Base-by-base conservation (phyloP, 1,140 invertebrate genomes). In the Drosophila chauvacae region DNA sequence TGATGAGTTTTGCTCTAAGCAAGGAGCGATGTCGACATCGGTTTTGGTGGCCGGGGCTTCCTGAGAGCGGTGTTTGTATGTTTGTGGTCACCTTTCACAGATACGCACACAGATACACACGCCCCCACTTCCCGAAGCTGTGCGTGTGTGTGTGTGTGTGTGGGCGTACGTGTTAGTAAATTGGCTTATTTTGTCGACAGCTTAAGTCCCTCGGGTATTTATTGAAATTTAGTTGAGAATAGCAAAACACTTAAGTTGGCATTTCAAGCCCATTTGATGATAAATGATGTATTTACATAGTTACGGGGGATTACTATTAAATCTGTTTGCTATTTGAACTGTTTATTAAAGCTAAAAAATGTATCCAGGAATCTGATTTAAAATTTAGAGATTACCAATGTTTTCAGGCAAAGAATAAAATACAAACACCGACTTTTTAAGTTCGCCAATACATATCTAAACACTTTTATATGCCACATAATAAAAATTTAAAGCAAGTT, bases 181-280 rank as follows among this genome's bases (percentile, higher is more conserved):
- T 88, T 88, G 84, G 84, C 84, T 88, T 88, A 90, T 77, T 90
- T 84, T 78, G 85, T 90, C 85, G 85, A 84, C 85, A 88, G 84
- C 76, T 69, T 74, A 84, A 84, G 85, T 77, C 84, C 77, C 69
- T 51, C 44, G 77, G 84, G 84, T 81, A 77, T 88, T 88, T 88
- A 88, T 88, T 88, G 84, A 88, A 88, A 84, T 90, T 84, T 90
- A 90, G 80, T 84, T 66, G 81, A 77, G 77, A 81, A 81, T 88
- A 63, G 84, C 69, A 50, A 88, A 88, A 84, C 85, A 88, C 85
- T 90, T 88, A 90, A 74, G 83, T 64, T 77, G 62, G 58, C 76
- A 74, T 74, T 87, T 53, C 42, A 11, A 39, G 62, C 42, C 63
- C 51, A 44, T 76, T 59, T 37, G 39, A 56, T 61, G 63, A 69